phyloP scores from a whole-genome alignment of 2,113 vertebrate species.

The Plestiodon gilberti region DNA sequence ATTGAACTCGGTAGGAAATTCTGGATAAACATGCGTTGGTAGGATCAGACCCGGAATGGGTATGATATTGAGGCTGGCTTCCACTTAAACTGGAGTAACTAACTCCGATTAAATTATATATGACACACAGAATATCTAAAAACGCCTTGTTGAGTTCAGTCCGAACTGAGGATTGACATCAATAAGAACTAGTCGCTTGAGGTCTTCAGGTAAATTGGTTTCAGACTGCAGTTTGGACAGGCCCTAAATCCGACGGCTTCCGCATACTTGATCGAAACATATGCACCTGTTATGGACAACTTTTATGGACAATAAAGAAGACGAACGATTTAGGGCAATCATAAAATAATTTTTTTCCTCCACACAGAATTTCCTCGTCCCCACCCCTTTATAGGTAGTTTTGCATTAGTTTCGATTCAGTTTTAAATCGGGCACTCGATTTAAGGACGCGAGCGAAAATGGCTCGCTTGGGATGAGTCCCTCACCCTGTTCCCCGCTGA shows the following conservation, averaged over 20 bases:
- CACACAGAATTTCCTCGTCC: too few species aligned
- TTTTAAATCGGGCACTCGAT: neutral
- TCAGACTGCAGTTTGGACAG: neutral
- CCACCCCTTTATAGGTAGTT: too few species aligned
- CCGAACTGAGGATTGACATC: neutral
- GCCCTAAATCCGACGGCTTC: neutral
- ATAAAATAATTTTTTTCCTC: too few species aligned
- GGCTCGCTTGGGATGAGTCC: neutral
- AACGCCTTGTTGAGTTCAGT: neutral
- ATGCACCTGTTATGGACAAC: neutral
- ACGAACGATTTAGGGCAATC: too few species aligned
- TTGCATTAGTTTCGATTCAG: too few species aligned
- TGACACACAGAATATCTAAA: neutral
- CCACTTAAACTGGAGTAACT: too few species aligned
- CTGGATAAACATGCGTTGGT: too few species aligned
- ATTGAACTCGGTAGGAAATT: too few species aligned
- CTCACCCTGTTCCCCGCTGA: neutral
- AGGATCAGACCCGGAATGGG: too few species aligned
- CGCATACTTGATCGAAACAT: neutral
- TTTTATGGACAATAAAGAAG: neutral
- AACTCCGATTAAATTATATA: too few species aligned
- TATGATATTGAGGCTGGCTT: too few species aligned
- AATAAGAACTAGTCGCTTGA: neutral
- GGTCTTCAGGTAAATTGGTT: neutral
- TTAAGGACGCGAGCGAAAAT: neutral